Evolutionary conservation across 2,888 invertebrate species (phyloP), one percentile per base, ranked within the genome.

Genomic region (Drosophila melanosoma): DNA sequence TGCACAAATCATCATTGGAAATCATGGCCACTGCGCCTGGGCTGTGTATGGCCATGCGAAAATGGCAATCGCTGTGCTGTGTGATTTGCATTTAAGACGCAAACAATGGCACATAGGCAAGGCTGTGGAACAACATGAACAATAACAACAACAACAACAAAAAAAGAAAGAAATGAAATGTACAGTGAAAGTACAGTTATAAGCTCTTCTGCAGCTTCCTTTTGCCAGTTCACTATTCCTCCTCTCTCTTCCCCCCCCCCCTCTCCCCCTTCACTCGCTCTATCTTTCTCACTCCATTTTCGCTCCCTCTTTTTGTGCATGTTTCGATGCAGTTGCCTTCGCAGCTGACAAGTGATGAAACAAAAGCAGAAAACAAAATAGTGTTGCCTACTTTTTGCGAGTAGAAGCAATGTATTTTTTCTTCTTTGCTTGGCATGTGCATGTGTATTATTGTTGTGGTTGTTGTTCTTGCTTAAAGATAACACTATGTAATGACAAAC

Each of bases 401-500:
- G 63, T 54, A 23, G 49, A 68, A 71, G 66, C 49, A 38, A 65
- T n/a, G 17, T 54, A 2, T 36, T 26, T 23, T 36, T 54, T 51
- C 15, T 7, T 7, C 1, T 20, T 63, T 15, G 42, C 17, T 29
- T 17, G 10, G 40, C n/a, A 33, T 17, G 10, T 36, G 54, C 15
- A 3, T 58, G 29, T 54, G 32, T 52, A 20, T 56, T 38, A 29
- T 54, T 62, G 53, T 42, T 49, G 40, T 38, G 17, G 38, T 36
- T 71, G 57, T 64, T 74, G 11, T 26, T 59, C 49, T 36, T 51
- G 76, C 29, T 71, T 76, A 63, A 79, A 26, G 75, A 82, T 76
- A 81, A 79, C 74, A 76, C 83, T 79, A 76, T 81, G 81, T 78
- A 88, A 85, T 86, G 89, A 81, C 79, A 77, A 79, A 78, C 89